These are phyloP conservation scores for Merops nubicus DNA, from an alignment of 2,113 vertebrate species.

Conservation along the genomic window DNA sequence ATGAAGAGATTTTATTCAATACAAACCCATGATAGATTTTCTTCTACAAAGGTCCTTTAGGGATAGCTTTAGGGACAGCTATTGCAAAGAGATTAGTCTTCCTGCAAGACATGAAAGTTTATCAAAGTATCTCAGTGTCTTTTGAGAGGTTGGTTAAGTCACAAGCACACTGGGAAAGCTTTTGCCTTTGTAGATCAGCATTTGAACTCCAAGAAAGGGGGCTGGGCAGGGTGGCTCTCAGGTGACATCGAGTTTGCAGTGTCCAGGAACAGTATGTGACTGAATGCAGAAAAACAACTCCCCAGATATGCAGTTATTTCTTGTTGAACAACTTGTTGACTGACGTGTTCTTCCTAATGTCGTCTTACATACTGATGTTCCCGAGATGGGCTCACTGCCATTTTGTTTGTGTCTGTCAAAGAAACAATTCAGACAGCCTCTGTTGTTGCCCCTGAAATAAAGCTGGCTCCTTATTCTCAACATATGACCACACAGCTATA, in stretches of 20 bases:
- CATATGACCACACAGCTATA: not conserved
- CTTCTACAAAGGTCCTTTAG: not conserved
- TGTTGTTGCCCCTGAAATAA: not conserved
- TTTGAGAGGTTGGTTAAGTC: not conserved
- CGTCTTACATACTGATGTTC: not conserved
- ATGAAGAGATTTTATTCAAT: not conserved
- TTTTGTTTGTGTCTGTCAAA: not conserved
- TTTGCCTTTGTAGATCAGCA: not conserved
- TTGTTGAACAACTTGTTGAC: not conserved
- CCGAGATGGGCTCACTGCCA: rapidly evolving
- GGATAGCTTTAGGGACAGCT: not conserved
- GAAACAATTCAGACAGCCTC: not conserved
- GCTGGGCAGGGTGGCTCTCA: not conserved
- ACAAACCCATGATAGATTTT: rapidly evolving
- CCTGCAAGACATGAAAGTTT: not conserved
- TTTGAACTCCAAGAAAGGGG: not conserved
- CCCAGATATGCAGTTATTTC: not conserved
- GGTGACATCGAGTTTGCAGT: not conserved
- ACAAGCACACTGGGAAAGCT: not conserved
- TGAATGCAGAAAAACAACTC: not conserved
- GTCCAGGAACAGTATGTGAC: rapidly evolving
- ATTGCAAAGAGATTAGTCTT: not conserved
- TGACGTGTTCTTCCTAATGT: not conserved
- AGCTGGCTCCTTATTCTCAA: not conserved
- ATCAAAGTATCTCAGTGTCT: not conserved